phyloP scores from a whole-genome alignment of 2,888 invertebrate genomes.

The Cerastis rubricosa region DNA sequence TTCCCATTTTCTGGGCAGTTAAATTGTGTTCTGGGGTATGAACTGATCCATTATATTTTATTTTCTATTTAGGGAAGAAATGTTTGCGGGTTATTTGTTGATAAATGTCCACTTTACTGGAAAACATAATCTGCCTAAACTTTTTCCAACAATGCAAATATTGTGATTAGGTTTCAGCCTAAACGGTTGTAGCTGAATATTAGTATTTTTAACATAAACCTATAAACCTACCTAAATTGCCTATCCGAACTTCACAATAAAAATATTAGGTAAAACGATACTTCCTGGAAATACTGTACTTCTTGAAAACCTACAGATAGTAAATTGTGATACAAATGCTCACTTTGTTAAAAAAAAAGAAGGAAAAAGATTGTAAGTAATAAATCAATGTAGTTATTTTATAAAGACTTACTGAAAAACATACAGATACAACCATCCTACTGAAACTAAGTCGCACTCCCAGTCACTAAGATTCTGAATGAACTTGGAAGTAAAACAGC shows the following conservation, averaged over 20 bases:
- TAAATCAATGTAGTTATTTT: not conserved
- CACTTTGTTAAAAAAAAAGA: not conserved
- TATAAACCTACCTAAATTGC: no score
- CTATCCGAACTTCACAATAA: not conserved
- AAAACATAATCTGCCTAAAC: not conserved
- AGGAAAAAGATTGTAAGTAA: not conserved
- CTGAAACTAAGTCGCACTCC: not conserved
- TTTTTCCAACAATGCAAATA: not conserved
- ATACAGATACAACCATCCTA: not conserved
- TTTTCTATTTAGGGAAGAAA: slow-evolving; percentile 11
- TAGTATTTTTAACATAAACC: no score
- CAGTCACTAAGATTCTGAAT: not conserved
- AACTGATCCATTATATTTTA: slow-evolving; percentile 22
- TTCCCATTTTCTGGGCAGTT: slow-evolving; percentile 38
- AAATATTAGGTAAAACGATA: not conserved
- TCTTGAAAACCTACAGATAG: not conserved
- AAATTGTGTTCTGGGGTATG: slow-evolving; percentile 26
- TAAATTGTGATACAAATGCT: not conserved
- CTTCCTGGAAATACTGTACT: not conserved
- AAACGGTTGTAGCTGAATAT: not conserved
- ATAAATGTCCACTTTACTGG: not conserved
- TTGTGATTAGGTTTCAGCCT: not conserved
- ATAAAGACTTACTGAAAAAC: not conserved
- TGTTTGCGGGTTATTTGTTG: not conserved
- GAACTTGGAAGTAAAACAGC: not conserved